Conservation (phyloP, 30 jellyfish, hydroid and myxozoan genomes). For the Chironex yamaguchii region DNA sequence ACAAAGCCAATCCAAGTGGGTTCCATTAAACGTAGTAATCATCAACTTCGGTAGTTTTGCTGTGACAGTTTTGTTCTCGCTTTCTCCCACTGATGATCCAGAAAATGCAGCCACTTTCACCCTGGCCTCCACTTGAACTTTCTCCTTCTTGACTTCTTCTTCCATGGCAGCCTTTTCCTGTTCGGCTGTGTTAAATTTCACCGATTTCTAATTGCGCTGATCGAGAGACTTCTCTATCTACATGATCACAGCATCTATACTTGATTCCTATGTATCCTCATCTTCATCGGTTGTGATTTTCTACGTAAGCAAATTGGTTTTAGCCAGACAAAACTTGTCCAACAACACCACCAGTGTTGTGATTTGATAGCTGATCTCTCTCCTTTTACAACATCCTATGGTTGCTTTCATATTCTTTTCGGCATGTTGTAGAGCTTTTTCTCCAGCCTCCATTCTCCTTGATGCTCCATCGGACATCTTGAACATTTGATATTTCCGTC, state of each 20-base stretch:
- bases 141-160: not conserved
- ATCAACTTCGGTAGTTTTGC: not conserved
- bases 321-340: not conserved
- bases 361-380: not conserved
- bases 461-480: not conserved
- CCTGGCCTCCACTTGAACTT: not conserved
- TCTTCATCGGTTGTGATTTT: not conserved
- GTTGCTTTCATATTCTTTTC: not conserved
- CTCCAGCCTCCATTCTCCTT: not conserved
- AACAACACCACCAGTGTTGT: not conserved
- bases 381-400: not conserved
- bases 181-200: not conserved
- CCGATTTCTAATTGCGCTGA: not conserved
- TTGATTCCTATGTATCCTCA: not conserved
- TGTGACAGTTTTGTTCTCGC: not conserved
- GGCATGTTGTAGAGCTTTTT: not conserved
- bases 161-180: not conserved
- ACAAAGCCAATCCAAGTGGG: not conserved
- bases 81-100: not conserved
- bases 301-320: not conserved
- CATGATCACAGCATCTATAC: not conserved
- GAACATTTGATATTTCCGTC: too few relatives aligned
- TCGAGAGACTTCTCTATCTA: not conserved
- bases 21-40: not conserved
- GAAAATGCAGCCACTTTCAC: not conserved